Evolutionary conservation across 2,888 invertebrate genomes (phyloP).

Genomic region (Yponomeuta malinellus): DNA sequence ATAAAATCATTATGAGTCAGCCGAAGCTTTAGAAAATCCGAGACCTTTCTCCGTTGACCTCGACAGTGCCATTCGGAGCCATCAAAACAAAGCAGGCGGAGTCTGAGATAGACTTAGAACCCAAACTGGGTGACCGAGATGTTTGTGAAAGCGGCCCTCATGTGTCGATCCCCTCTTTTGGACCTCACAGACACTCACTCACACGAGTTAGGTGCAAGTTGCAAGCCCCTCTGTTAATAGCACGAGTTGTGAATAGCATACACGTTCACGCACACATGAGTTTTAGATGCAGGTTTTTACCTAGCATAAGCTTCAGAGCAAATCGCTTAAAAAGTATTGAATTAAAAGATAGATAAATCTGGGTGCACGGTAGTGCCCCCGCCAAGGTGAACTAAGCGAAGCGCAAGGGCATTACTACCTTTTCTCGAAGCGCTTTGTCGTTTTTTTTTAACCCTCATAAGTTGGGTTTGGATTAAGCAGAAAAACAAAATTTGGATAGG

Average conservation of each 20-base stretch:
- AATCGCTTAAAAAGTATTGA: too few species aligned
- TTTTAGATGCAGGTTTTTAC: neutral
- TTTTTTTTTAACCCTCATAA: too few species aligned
- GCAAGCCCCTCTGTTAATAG: too few species aligned
- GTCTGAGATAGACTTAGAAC: neutral
- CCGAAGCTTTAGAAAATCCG: neutral
- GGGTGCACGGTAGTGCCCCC: too few species aligned
- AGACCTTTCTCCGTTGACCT: neutral
- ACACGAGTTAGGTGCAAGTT: neutral
- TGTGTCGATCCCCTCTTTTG: neutral
- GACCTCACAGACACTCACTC: neutral
- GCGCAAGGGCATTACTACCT: too few species aligned
- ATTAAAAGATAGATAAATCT: too few species aligned
- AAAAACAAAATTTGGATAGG: too few species aligned
- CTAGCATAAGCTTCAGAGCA: too few species aligned
- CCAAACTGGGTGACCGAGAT: neutral
- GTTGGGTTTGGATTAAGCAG: too few species aligned
- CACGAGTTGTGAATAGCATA: neutral
- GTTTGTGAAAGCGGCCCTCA: neutral
- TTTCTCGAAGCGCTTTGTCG: too few species aligned
- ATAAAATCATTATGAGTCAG: neutral
- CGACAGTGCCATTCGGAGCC: neutral
- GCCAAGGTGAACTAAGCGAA: too few species aligned
- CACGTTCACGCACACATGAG: neutral
- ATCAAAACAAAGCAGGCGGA: neutral